Evolutionary conservation across 2,888 invertebrate species (phyloP).

Genomic region (Malthinus flaveolus): DNA sequence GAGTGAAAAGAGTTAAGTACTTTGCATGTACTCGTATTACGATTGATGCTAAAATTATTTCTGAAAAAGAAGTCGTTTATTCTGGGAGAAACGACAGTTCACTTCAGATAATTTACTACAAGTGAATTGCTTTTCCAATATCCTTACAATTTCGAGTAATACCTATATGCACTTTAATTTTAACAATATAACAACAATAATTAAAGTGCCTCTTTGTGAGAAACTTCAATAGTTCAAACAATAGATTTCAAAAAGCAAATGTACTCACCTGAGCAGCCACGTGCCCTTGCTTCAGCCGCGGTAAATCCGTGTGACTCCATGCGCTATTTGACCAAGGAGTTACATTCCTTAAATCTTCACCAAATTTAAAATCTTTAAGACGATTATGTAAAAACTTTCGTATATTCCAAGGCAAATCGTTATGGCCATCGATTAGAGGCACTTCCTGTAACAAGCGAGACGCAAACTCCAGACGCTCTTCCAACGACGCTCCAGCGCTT

Average conservation of each 20-base stretch:
- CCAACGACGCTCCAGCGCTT: slow-evolving; percentile 74
- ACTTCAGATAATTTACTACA: too few relatives aligned
- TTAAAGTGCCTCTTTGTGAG: not conserved
- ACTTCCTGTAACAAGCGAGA: slow-evolving; percentile 75
- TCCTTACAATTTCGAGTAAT: too few relatives aligned
- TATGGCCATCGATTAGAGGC: slow-evolving; percentile 84
- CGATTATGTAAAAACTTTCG: slow-evolving; percentile 87
- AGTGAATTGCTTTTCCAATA: too few relatives aligned
- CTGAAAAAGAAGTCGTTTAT: too few relatives aligned
- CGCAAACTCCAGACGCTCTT: slow-evolving; percentile 75
- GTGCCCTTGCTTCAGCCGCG: slow-evolving; percentile 71
- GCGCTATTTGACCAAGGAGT: slow-evolving; percentile 72
- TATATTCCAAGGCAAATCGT: slow-evolving; percentile 90
- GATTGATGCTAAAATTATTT: too few relatives aligned
- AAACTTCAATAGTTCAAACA: not conserved
- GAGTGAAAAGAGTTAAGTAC: too few relatives aligned
- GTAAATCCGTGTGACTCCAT: slow-evolving; percentile 81
- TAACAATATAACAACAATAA: too few relatives aligned
- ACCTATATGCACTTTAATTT: too few relatives aligned
- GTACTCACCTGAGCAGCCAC: slow-evolving; percentile 75
- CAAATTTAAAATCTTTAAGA: slow-evolving; percentile 79
- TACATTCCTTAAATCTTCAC: slow-evolving; percentile 68
- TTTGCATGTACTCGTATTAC: too few relatives aligned
- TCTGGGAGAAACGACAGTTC: too few relatives aligned
- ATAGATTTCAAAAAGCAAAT: not conserved